These are phyloP conservation scores for Zootermopsis nevadensis DNA, from an alignment of 2,888 invertebrate genomes.

Conservation along the genomic window DNA sequence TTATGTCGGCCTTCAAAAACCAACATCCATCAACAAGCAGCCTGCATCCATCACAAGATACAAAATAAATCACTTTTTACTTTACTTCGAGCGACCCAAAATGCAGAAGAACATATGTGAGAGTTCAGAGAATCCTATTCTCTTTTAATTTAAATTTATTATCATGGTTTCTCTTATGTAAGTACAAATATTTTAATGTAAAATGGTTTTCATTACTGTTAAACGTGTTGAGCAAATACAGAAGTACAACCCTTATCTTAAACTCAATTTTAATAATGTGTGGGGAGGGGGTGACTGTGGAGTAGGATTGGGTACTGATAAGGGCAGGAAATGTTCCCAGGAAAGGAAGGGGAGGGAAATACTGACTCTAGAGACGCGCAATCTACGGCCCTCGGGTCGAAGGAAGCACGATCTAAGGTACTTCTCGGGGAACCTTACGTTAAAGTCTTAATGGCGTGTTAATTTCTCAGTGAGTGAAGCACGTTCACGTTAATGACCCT, in stretches of 20 bases:
- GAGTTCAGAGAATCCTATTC: too few species aligned
- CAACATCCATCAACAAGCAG: too few species aligned
- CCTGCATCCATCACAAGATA: too few species aligned
- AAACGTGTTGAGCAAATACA: background rate
- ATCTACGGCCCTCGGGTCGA: background rate
- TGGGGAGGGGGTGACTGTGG: background rate
- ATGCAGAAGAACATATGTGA: too few species aligned
- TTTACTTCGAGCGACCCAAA: too few species aligned
- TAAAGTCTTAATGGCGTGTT: slow-evolving; percentile 22
- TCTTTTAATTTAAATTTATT: too few species aligned
- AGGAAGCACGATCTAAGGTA: background rate
- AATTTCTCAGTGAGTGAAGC: slow-evolving; percentile 15
- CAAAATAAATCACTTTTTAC: too few species aligned
- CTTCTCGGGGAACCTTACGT: background rate
- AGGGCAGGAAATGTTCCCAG: slow-evolving; percentile 22
- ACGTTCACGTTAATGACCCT: background rate
- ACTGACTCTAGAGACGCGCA: background rate
- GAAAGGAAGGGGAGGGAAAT: background rate
- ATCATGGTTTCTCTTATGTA: background rate
- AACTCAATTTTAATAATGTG: background rate
- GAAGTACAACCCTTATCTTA: background rate
- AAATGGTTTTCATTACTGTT: background rate
- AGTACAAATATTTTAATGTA: background rate
- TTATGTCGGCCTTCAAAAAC: too few species aligned
- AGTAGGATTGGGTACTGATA: background rate